Base-by-base conservation (phyloP, 2,113 vertebrate genomes). In the Clarias gariepinus region DNA sequence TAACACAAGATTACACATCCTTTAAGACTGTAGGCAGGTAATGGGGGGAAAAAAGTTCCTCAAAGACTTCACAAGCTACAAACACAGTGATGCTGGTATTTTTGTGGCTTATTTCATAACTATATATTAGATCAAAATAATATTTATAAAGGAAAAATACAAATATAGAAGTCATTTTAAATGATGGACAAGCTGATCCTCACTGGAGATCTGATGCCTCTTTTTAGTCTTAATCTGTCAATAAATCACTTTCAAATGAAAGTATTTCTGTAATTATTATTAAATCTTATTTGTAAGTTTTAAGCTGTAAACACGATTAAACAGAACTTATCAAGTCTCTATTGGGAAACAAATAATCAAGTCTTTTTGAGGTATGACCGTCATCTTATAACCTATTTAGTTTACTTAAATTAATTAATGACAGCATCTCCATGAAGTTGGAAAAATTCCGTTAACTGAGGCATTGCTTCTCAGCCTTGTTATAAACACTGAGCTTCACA, bases 331-430 rank as follows among this genome's bases (percentile, higher is more conserved):
- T 6, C 41, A 0, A 41, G 3, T 10, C 57, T 85, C 61, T 68
- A 55, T 18, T 79, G 19, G n/a, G 61, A 23, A 77, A 64, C 80
- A 78, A 80, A 81, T 86, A 68, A 81, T 23, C 25, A 71, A 86
- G 66, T 86, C 78, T 81, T 41, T 86, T 30, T 86, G 78, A 86
- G 66, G 57, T 73, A 33, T 61, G 55, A 52, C 78, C 77, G 60
- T 12, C 66, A 23, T 73, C 15, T 86, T 53, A 81, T 81, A 19
- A 41, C 5, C 18, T 23, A 86, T 81, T 86, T 33, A 73, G 64
- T 81, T 86, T 73, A 60, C 13, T 61, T 9, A 23, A 82, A 61
- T 61, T n/a, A 80, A 58, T 71, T 60, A 30, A 16, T 81, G 64
- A 47, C 30, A 52, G 63, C 21, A 41, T 58, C 9, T n/a, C n/a